Evolutionary conservation across 2,888 invertebrate species (phyloP).

Genomic region (Xanthorhoe spadicearia): DNA sequence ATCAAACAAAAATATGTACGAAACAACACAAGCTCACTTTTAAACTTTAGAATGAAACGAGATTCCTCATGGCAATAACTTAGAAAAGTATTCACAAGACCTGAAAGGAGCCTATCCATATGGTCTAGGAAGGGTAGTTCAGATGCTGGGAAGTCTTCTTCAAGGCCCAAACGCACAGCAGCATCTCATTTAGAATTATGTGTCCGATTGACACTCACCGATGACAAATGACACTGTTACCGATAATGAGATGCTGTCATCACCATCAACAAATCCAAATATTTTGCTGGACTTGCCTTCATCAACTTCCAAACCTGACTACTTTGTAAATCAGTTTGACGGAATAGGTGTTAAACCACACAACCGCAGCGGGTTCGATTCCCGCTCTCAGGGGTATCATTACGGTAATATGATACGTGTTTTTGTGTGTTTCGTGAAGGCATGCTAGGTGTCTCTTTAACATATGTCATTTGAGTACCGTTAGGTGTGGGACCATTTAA

Average conservation of each 20-base stretch:
- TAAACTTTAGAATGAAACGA: too few species aligned
- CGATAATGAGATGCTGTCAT: neutral
- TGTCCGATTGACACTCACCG: too few species aligned
- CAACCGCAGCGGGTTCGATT: constrained; percentile 51
- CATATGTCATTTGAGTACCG: constrained; percentile 6
- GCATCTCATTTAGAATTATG: too few species aligned
- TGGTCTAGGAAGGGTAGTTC: too few species aligned
- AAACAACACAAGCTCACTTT: too few species aligned
- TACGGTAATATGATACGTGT: constrained; percentile 52
- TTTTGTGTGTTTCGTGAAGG: constrained; percentile 34
- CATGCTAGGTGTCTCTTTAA: constrained; percentile 32
- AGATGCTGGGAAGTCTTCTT: too few species aligned
- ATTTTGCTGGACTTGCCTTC: neutral
- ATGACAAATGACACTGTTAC: too few species aligned
- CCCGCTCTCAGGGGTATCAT: constrained; percentile 54
- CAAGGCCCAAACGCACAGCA: too few species aligned
- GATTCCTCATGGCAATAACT: too few species aligned
- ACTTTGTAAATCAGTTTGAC: neutral
- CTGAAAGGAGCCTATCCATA: too few species aligned
- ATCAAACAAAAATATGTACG: too few species aligned
- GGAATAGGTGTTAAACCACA: constrained; percentile 43
- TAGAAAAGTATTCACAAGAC: too few species aligned
- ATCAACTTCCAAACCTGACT: neutral
- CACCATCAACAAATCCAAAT: neutral
- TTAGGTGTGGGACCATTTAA: neutral